phyloP scores from a whole-genome alignment of 2,888 invertebrate species.

The Idaea aversata region DNA sequence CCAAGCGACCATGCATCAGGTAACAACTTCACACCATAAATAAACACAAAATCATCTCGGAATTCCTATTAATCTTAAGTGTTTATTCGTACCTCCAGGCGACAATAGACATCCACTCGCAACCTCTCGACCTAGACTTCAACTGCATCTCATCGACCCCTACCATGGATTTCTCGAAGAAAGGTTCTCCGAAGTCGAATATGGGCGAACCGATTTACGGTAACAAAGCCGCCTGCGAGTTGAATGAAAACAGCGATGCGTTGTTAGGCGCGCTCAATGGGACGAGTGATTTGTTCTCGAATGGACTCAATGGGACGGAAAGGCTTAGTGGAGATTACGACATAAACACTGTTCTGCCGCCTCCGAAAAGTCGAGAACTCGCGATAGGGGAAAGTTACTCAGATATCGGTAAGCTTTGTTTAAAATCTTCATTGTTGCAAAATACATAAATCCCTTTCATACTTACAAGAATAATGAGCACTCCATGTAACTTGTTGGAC shows the following conservation, averaged over 20 bases:
- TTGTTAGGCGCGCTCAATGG: slow-evolving; percentile 66
- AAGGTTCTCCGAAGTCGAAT: slow-evolving; percentile 68
- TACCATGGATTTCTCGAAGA: slow-evolving; percentile 69
- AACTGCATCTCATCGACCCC: slow-evolving; percentile 73
- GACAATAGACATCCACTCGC: slow-evolving; percentile 68
- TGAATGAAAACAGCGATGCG: slow-evolving; percentile 66
- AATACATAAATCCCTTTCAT: background rate
- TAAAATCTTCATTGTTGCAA: slow-evolving; percentile 4
- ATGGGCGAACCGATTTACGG: slow-evolving; percentile 72
- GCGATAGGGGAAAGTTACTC: slow-evolving; percentile 78
- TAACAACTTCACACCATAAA: slow-evolving; percentile 24
- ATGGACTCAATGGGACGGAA: slow-evolving; percentile 60
- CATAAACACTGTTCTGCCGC: slow-evolving; percentile 71
- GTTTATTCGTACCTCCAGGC: slow-evolving; percentile 44
- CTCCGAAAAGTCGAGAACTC: slow-evolving; percentile 73
- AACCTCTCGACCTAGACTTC: slow-evolving; percentile 73
- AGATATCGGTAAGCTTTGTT: slow-evolving; percentile 66
- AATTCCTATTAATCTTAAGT: background rate
- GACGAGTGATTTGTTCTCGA: slow-evolving; percentile 67
- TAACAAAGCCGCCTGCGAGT: slow-evolving; percentile 70
- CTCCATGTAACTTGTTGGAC: background rate
- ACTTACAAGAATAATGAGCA: background rate
- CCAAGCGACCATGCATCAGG: slow-evolving; percentile 74
- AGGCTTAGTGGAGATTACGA: slow-evolving; percentile 75
- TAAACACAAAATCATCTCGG: background rate